phyloP scores from a whole-genome alignment of 1,140 invertebrate species.

The Protaetia brevitarsis region DNA sequence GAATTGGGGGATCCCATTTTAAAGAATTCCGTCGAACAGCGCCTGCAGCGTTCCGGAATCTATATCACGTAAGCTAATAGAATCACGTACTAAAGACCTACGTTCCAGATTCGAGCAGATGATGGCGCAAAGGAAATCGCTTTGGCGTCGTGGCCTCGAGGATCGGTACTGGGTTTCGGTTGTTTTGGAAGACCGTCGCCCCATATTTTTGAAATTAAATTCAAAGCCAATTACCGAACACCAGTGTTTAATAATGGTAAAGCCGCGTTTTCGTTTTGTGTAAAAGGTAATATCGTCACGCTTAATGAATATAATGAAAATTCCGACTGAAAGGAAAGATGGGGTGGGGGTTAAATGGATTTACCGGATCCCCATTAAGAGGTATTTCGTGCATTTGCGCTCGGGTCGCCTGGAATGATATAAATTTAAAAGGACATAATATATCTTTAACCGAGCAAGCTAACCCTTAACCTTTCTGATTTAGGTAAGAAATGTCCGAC shows the following conservation, averaged over 20 bases:
- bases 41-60: background rate
- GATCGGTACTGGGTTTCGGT: background rate
- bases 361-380: background rate
- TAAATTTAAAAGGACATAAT: no score
- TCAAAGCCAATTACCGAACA: background rate
- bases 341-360: background rate
- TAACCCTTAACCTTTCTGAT: no score
- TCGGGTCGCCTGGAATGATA: no score
- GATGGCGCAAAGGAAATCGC: constrained; percentile 5
- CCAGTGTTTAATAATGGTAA: background rate
- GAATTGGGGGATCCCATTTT: background rate
- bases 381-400: background rate
- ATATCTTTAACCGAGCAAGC: no score
- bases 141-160: background rate
- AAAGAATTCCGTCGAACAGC: constrained; percentile 3
- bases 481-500: no score
- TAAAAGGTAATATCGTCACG: background rate
- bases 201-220: constrained; percentile 16
- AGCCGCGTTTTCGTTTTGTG: background rate
- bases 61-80: constrained; percentile 15
- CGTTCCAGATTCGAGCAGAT: background rate
- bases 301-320: background rate
- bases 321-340: no score
- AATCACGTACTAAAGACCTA: constrained; percentile 10
- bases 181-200: background rate